Evolutionary conservation across 2,113 vertebrate genomes (phyloP).

Genomic region (Nothocercus nigrocapillus): DNA sequence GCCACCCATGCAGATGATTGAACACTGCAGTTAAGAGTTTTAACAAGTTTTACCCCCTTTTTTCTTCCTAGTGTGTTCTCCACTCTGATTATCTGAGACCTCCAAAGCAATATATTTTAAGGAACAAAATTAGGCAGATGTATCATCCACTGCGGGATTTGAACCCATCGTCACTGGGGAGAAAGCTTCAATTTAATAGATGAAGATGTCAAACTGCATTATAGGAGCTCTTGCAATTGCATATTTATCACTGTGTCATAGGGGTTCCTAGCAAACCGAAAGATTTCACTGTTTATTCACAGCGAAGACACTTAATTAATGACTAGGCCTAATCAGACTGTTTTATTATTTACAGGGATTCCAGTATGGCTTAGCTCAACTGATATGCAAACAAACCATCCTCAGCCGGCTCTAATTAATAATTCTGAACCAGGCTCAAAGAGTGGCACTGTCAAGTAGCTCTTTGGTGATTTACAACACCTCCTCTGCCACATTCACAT

Average conservation of each 20-base stretch:
- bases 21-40: background rate
- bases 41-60: background rate
- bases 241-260: conserved; percentile 68
- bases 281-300: conserved; percentile 77
- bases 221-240: conserved; percentile 58
- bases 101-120: conserved; percentile 35
- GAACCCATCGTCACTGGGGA: conserved; percentile 46
- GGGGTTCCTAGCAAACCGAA: conserved; percentile 57
- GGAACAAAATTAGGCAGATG: conserved; percentile 39
- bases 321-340: conserved; percentile 77
- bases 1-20: background rate
- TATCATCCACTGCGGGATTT: conserved; percentile 37
- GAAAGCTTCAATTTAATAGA: conserved; percentile 62
- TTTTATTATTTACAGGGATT: conserved; percentile 81
- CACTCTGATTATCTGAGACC: conserved; percentile 16
- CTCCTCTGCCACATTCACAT: conserved; percentile 46
- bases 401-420: conserved; percentile 77
- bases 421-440: conserved; percentile 72
- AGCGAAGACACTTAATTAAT: conserved; percentile 84
- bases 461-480: conserved; percentile 75
- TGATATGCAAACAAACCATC: conserved; percentile 78
- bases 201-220: conserved; percentile 75
- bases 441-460: conserved; percentile 69
- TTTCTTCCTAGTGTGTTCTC: background rate
- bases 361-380: conserved; percentile 74